Evolutionary conservation across 2,797 vertebrate species (phyloP).

Genomic region (Molossus alvarezi): DNA sequence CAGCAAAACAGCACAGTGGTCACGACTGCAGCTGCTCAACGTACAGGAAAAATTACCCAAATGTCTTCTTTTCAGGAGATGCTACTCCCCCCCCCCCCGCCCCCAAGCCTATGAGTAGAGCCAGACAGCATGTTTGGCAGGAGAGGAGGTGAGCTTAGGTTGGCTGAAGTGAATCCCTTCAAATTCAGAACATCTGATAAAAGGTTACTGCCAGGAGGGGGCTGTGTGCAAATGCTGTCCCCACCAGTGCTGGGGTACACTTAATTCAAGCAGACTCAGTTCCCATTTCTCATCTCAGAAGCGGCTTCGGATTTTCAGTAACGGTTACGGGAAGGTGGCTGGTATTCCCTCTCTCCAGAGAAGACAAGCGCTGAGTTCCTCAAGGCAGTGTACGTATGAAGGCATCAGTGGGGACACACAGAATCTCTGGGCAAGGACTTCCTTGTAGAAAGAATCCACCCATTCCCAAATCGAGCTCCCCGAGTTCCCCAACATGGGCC

Average conservation of each 20-base stretch:
- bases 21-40: neutral
- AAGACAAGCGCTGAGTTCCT: neutral
- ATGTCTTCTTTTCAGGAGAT: neutral
- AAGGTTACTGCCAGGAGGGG: neutral
- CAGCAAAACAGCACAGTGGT: neutral
- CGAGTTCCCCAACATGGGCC: neutral
- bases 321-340: neutral
- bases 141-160: neutral
- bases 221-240: neutral
- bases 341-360: neutral
- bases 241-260: neutral
- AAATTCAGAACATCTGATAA: neutral
- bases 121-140: neutral
- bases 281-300: neutral
- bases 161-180: constrained; percentile 6
- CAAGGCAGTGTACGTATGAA: neutral
- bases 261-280: neutral
- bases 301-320: neutral
- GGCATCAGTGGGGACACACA: neutral
- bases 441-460: neutral
- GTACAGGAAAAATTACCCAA: neutral
- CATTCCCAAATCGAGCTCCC: neutral
- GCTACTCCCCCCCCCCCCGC: neutral
- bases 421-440: neutral
- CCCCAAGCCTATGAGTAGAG: neutral